Evolutionary conservation across 2,797 vertebrate species (phyloP).

Genomic region (Pygocentrus nattereri): DNA sequence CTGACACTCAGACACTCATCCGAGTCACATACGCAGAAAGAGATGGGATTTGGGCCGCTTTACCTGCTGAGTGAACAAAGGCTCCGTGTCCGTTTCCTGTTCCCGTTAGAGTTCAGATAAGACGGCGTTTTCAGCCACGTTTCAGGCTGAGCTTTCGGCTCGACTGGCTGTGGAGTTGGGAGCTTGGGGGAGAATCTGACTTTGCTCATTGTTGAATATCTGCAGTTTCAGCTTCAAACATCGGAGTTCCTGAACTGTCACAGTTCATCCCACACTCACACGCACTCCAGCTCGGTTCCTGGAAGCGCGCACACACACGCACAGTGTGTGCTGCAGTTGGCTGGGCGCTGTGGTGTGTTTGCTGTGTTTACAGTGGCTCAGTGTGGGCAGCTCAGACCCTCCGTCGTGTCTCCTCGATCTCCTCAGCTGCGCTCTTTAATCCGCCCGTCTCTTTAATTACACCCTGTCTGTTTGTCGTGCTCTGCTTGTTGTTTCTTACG

Average conservation of each 20-base stretch:
- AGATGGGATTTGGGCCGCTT: no score
- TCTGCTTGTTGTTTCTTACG: slow-evolving; percentile 51
- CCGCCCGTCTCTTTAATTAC: not conserved
- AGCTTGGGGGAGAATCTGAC: not conserved
- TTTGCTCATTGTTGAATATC: not conserved
- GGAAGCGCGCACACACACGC: slow-evolving; percentile 57
- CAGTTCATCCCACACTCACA: no score
- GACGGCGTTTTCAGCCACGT: no score
- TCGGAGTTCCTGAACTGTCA: not conserved
- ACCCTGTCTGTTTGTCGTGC: not conserved
- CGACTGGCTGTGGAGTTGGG: no score
- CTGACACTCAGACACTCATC: no score
- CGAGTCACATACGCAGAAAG: no score
- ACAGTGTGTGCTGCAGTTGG: not conserved
- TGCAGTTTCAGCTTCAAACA: not conserved
- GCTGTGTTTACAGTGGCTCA: not conserved
- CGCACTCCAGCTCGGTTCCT: not conserved
- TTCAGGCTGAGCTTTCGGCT: no score
- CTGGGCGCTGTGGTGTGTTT: not conserved
- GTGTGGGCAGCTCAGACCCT: not conserved
- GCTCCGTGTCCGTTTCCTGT: no score
- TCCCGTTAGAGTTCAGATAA: no score
- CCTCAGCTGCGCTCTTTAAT: not conserved
- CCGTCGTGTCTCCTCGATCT: not conserved
- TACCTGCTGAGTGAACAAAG: no score